Conservation (phyloP, 1,140 invertebrate genomes). For the Matsumurasca onukii region DNA sequence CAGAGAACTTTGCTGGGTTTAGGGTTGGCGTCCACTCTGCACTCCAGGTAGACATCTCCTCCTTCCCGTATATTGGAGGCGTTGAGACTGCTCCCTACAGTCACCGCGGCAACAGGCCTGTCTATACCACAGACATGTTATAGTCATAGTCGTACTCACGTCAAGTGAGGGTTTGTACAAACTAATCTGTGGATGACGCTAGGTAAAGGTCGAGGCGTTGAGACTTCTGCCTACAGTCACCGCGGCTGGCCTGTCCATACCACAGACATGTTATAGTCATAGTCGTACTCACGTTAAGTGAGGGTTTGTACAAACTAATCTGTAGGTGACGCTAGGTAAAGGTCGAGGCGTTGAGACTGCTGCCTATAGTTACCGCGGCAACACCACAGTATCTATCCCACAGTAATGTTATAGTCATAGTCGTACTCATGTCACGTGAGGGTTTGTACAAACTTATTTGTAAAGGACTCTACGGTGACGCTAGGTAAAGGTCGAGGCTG, state of each 20-base stretch:
- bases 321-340: too few relatives aligned
- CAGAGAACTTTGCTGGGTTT: slow-evolving; percentile 37
- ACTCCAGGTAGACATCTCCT: slow-evolving; percentile 47
- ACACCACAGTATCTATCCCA: slow-evolving; percentile 39
- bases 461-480: too few relatives aligned
- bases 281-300: too few relatives aligned
- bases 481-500: too few relatives aligned
- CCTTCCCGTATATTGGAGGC: slow-evolving; percentile 44
- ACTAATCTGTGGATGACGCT: too few relatives aligned
- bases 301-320: too few relatives aligned
- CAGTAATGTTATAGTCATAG: slow-evolving; percentile 17
- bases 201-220: too few relatives aligned
- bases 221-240: slow-evolving; percentile 40
- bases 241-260: slow-evolving; percentile 38
- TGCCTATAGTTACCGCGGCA: slow-evolving; percentile 36
- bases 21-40: slow-evolving; percentile 45
- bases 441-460: too few relatives aligned
- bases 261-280: slow-evolving; percentile 18
- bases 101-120: slow-evolving; percentile 36
- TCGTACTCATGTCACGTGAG: too few relatives aligned
- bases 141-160: too few relatives aligned
- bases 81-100: slow-evolving; percentile 41
- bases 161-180: too few relatives aligned
- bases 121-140: slow-evolving; percentile 34
- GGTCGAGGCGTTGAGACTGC: slow-evolving; percentile 40